These are phyloP conservation scores for Epiblema foenella DNA, from an alignment of 2,888 invertebrate genomes.

Conservation along the genomic window DNA sequence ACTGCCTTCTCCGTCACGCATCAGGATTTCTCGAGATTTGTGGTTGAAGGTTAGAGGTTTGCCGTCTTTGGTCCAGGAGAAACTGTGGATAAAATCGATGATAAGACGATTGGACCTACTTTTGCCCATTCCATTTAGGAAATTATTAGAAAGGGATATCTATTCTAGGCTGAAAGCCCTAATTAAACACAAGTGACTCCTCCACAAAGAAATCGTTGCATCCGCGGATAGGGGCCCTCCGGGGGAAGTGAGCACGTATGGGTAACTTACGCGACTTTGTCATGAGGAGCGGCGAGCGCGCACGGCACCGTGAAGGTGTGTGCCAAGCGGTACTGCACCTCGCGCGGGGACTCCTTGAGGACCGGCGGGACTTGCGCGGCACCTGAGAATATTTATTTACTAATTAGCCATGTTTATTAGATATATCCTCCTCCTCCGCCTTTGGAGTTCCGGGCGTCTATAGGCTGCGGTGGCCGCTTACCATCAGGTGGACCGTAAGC, in stretches of 20 bases:
- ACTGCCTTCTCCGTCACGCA: conserved; percentile 61
- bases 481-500: no score
- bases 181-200: no score
- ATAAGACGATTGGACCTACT: not conserved
- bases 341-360: conserved; percentile 57
- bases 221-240: no score
- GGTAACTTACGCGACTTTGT: conserved; percentile 59
- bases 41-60: conserved; percentile 53
- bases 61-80: conserved; percentile 67
- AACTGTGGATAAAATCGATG: conserved; percentile 55
- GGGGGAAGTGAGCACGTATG: not conserved
- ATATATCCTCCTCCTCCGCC: no score
- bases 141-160: no score
- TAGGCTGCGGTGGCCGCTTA: no score
- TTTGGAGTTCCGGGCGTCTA: no score
- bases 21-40: conserved; percentile 49
- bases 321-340: conserved; percentile 60
- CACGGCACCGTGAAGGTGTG: conserved; percentile 60
- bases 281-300: conserved; percentile 52
- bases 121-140: no score
- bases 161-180: no score
- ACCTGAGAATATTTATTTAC: not conserved
- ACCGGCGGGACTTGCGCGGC: conserved; percentile 50
- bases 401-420: no score
- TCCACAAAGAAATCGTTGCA: no score